These are phyloP conservation scores for Hyla sarda DNA, from an alignment of 2,113 vertebrate species.

Conservation along the genomic window DNA sequence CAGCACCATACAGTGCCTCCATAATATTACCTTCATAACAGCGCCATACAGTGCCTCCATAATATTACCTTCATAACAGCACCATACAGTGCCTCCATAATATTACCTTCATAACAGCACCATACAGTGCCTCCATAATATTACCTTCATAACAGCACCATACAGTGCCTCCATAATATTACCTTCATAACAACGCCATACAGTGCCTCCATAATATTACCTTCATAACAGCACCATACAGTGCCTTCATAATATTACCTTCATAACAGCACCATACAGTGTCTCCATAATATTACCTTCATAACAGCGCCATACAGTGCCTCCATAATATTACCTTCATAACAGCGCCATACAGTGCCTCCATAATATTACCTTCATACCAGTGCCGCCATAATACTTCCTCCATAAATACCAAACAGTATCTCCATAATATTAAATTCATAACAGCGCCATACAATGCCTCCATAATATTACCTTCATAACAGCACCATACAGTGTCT, in stretches of 20 bases:
- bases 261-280: neutral
- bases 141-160: neutral
- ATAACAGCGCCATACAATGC: neutral
- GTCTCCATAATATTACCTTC: neutral
- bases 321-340: too few relatives aligned
- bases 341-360: neutral
- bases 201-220: neutral
- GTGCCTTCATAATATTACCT: neutral
- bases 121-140: too few relatives aligned
- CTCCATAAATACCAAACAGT: neutral
- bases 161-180: too few relatives aligned
- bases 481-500: neutral
- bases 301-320: neutral
- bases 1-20: too few relatives aligned
- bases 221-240: neutral
- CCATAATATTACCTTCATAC: neutral
- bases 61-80: too few relatives aligned
- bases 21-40: too few relatives aligned
- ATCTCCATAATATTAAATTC: neutral
- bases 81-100: too few relatives aligned
- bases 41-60: too few relatives aligned
- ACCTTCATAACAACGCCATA: neutral
- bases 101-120: too few relatives aligned
- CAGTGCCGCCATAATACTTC: neutral
- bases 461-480: neutral